Evolutionary conservation across 2,888 invertebrate species (phyloP), one percentile per base, ranked within the genome.

Genomic region (Orthonevra nobilis): DNA sequence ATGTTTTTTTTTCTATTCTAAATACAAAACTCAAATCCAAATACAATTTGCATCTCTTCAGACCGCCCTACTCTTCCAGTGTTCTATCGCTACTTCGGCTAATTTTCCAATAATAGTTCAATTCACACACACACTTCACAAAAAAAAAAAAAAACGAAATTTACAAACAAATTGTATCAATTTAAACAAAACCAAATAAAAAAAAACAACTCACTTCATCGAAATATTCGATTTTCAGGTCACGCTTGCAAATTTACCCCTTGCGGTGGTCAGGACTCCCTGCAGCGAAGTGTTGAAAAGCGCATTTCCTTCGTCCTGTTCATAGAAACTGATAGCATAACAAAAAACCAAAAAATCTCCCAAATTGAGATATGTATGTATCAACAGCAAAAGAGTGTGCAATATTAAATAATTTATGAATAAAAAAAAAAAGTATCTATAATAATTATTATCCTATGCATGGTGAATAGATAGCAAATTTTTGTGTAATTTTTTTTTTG

Each of bases 191-290:
- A 52, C 48, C 17, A 30, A 42, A 68, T 48, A 36, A 19, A 19
- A 64, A 68, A 58, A 79, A 56, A 30, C 50, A 28, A 77, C 48
- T 77, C 23, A 73, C 79, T 73, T 79, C 73, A 79, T 79, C 79
- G 79, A 79, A 73, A 79, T 79, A 68, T 79, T 79, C 79, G 79
- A 79, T 79, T 79, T 79, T 79, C 79, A 79, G 79, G 73, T 79
- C 48, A 70, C 64, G 70, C 56, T 64, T 50, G 38, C 70, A 56
- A 64, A 52, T 12, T 56, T 48, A 20, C 60, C 58, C 66, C 32
- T 73, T 61, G 79, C 50, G 60, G n/a, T n/a, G n/a, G 73, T 66
- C 66, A 56, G 79, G 73, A 79, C 68, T 14, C n/a, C 32, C 30
- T 60, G 54, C 5, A n/a, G 23, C 20, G 60, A 79, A 60, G 32